These are phyloP conservation scores for Parapsyche elsis DNA, from an alignment of 1,140 invertebrate genomes.

Conservation along the genomic window DNA sequence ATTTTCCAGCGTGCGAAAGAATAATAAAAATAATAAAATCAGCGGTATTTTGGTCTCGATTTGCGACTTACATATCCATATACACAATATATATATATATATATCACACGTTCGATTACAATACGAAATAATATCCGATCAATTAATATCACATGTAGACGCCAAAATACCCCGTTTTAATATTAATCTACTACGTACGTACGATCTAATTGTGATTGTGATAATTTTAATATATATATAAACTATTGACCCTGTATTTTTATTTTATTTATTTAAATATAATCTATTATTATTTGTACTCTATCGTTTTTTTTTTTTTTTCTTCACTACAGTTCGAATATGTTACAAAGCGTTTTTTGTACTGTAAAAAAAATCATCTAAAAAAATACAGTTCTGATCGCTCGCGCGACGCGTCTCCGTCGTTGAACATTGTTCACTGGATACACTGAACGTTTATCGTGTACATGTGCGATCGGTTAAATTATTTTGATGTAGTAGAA, in stretches of 20 bases:
- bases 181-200: background rate
- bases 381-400: constrained; percentile 11
- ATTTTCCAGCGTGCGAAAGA: background rate
- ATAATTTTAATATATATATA: background rate
- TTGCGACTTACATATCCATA: constrained; percentile 10
- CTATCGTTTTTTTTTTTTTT: background rate
- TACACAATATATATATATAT: no score
- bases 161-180: constrained; percentile 28
- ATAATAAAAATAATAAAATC: background rate
- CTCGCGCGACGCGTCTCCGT: background rate
- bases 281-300: constrained; percentile 2
- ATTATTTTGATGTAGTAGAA: constrained; percentile 19
- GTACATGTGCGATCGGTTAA: background rate
- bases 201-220: no score
- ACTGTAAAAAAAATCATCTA: constrained; percentile 26
- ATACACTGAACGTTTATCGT: background rate
- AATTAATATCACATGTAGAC: constrained; percentile 23
- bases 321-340: background rate
- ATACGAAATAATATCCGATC: background rate
- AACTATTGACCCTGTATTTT: constrained; percentile 1
- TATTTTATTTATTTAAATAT: background rate
- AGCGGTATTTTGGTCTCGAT: constrained; percentile 16
- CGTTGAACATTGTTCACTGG: background rate
- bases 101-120: background rate
- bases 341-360: background rate